Evolutionary conservation across 2,797 vertebrate genomes (phyloP), one percentile per base, ranked within the genome.

Genomic region (Morus bassanus): DNA sequence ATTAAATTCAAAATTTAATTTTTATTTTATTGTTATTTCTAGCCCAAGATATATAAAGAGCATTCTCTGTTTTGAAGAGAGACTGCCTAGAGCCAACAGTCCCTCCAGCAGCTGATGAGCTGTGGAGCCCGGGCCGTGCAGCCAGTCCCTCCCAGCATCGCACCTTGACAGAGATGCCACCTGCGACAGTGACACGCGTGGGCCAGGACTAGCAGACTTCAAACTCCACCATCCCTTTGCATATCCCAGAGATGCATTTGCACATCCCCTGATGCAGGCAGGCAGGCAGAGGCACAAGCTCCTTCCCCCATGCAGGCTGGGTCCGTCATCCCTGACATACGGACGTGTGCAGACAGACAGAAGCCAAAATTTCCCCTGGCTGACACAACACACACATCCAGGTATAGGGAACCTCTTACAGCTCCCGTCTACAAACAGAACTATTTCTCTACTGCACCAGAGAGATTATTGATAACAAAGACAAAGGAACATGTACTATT

Each of bases 171-270:
- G 50, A 18, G 51, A 30, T 8, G 41, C 35, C 8, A 2, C 59
- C n/a, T 4, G 59, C 4, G 6, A 31, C 2, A 3, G 18, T 5
- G 6, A 28, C 5, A 31, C 3, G 4, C 3, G 3, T 5, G 37
- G 37, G 22, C 1, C 4, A 41, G 35, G 30, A 10, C n/a, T 5
- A 33, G 53, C 43, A 51, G 35, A 5, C 24, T 25, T 7, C 60
- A 7, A 24, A 28, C 25, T 2, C n/a, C 31, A 33, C 27, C 43
- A n/a, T 13, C 27, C 53, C 72, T 9, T 3, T 13, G 69, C 23
- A 0, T 0, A 6, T 11, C 9, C 2, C 88, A 6, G 41, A 51
- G 85, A 7, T 7, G 33, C 10, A 22, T n/a, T 13, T 5, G n/a
- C 19, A 30, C 9, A 2, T 35, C 22, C 81, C 51, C 72, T 11